Percentiles rank a stretch among this genome's conserved stretches.
phyloP scores from a whole-genome alignment of 2,888 invertebrate genomes.

The Panopea generosa region DNA sequence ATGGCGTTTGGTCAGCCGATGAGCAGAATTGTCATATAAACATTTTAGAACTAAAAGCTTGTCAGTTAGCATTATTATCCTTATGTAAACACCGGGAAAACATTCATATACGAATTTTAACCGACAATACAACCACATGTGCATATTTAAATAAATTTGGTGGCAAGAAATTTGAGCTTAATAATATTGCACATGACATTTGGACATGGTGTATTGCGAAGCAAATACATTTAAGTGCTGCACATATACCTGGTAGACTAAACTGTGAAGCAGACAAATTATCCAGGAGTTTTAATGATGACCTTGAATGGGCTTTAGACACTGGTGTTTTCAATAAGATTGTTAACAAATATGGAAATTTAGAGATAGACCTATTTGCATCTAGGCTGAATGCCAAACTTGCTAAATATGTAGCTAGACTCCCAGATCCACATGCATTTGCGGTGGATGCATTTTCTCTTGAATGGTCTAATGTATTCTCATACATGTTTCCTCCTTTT shows the following conservation, averaged over 20 bases:
- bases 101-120: conserved; percentile 14
- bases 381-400: conserved; percentile 20
- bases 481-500: conserved; percentile 28
- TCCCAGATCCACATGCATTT: conserved; percentile 9
- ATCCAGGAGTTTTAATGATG: conserved; percentile 24
- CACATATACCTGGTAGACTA: too few relatives aligned
- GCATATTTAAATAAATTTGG: conserved; percentile 35
- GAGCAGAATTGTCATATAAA: conserved; percentile 33
- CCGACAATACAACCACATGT: conserved; percentile 29
- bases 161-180: conserved; percentile 6
- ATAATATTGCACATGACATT: conserved; percentile 13
- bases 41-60: conserved; percentile 34
- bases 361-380: conserved; percentile 21
- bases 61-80: conserved; percentile 12
- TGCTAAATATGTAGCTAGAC: conserved; percentile 11
- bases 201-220: conserved; percentile 31
- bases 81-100: conserved; percentile 14
- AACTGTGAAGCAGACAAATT: conserved; percentile 20
- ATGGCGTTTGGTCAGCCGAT: conserved; percentile 8
- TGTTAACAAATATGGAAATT: background rate
- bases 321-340: background rate
- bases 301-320: conserved; percentile 11
- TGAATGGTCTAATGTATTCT: conserved; percentile 11
- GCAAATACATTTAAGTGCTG: conserved; percentile 13
- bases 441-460: conserved; percentile 30